Percentiles rank a stretch among this genome's conserved stretches.
Evolutionary conservation across 2,888 invertebrate species (phyloP).

Genomic region (Hemistola chrysoprasaria): DNA sequence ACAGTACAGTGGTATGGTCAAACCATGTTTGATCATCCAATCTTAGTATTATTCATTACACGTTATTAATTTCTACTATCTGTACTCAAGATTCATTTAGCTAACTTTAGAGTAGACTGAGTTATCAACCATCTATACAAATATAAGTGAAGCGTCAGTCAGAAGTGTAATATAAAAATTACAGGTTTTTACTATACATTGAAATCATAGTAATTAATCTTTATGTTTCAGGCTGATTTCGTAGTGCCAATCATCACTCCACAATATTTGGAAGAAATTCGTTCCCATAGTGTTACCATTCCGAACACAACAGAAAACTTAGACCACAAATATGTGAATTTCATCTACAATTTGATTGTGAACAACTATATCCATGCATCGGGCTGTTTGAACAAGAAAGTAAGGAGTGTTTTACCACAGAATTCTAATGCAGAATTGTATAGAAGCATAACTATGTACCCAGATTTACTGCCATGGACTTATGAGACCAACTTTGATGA

Average conservation of each 20-base stretch:
- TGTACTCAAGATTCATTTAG: no score
- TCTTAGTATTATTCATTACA: no score
- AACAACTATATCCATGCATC: slow-evolving; percentile 71
- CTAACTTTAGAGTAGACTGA: no score
- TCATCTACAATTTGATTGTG: slow-evolving; percentile 71
- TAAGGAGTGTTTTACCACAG: slow-evolving; percentile 69
- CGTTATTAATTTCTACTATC: no score
- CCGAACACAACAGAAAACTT: slow-evolving; percentile 68
- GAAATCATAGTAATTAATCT: neutral
- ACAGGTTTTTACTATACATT: no score
- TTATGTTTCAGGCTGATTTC: slow-evolving; percentile 71
- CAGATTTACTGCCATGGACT: slow-evolving; percentile 75
- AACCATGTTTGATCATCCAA: no score
- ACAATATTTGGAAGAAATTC: slow-evolving; percentile 74
- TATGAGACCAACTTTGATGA: slow-evolving; percentile 71
- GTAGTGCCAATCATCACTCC: slow-evolving; percentile 80
- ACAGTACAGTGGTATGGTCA: no score
- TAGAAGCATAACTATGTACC: slow-evolving; percentile 61
- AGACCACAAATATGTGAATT: slow-evolving; percentile 74
- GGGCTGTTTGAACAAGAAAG: slow-evolving; percentile 74
- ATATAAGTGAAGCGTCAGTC: no score
- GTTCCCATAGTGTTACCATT: slow-evolving; percentile 49
- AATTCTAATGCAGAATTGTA: slow-evolving; percentile 57
- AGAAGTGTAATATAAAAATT: no score
- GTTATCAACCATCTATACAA: no score